Percentiles rank a stretch among this genome's conserved stretches.
These are phyloP conservation scores for Sitta carolinensis DNA, from an alignment of 2,797 vertebrate species.

Conservation along the genomic window DNA sequence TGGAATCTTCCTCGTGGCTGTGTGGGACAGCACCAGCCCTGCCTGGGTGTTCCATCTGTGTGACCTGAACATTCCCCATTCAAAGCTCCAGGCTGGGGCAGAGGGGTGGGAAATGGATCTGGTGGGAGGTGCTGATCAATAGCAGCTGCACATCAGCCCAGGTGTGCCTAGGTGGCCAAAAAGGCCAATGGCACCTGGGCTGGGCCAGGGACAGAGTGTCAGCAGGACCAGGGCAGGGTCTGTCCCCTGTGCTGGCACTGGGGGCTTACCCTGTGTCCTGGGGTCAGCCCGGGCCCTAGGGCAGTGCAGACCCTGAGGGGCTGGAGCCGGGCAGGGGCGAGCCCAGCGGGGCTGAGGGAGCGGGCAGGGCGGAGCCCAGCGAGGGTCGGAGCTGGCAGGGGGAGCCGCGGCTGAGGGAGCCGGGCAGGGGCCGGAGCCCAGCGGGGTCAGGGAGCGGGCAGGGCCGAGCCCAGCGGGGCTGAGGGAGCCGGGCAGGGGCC, in stretches of 20 bases:
- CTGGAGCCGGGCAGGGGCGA: not conserved
- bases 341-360: not conserved
- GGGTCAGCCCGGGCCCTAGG: not conserved
- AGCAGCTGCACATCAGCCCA: not conserved
- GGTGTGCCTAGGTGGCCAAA: not conserved
- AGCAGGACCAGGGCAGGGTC: not conserved
- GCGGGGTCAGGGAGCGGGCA: no score
- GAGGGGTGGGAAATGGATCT: not conserved
- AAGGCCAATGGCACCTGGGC: not conserved
- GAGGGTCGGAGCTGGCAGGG: no score
- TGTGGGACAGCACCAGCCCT: not conserved
- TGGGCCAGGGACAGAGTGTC: not conserved
- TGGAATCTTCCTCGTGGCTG: not conserved
- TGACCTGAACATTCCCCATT: not conserved
- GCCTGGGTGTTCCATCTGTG: not conserved
- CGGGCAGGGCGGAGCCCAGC: not conserved
- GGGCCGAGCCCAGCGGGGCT: not conserved
- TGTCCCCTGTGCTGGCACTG: not conserved
- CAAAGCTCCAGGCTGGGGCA: not conserved
- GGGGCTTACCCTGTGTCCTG: fast-evolving
- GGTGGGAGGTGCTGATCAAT: not conserved
- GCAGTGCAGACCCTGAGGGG: fast-evolving
- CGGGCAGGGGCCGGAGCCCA: no score
- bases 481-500: not conserved
- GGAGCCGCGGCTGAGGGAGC: not conserved